Base-by-base conservation (phyloP, 2,113 vertebrate genomes). In the Micronycteris hirsuta region DNA sequence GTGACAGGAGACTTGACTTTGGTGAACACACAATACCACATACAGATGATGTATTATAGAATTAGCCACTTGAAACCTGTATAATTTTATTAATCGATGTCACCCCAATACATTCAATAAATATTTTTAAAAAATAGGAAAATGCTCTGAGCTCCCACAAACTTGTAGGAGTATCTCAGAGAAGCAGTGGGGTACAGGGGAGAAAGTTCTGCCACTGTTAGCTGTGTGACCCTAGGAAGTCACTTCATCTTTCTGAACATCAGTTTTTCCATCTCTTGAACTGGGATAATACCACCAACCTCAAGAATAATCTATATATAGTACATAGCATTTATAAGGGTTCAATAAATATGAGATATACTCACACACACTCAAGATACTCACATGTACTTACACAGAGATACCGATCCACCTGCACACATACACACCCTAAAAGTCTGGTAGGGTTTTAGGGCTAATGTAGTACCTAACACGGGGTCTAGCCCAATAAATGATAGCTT, bases 231-330 rank as follows among this genome's bases (percentile, higher is more conserved):
- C 31, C n/a, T 86, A 68, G 47, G 26, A 93, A 68, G 8, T 73
- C 6, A 14, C 20, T 94, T 86, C 15, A 77, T 58, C 33, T 86
- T 45, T 86, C 70, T 63, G 89, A 71, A 91, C 20, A 33, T 76
- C 78, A 45, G 54, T 91, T 95, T 97, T 67, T 91, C 17, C 43
- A 89, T 58, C 73, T 81, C 2, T 86, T 94, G 77, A 91, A 80
- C 3, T 61, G 41, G 47, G 47, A 67, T 65, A 87, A 78, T 84
- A 88, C 71, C 54, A 95, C 47, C 15, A 87, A 61, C 15, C 31
- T 93, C 54, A 94, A 96, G 67, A 47, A 86, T 28, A 87, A 61
- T 87, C 41, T 71, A 31, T 38, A 74, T 71, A 68, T 89, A 86
- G 20, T 74, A 86, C 41, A 85, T 14, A 89, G 92, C 47, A 81